Evolutionary conservation across 2,797 vertebrate species (phyloP), one percentile per base, ranked within the genome.

Genomic region (Smutsia gigantea): DNA sequence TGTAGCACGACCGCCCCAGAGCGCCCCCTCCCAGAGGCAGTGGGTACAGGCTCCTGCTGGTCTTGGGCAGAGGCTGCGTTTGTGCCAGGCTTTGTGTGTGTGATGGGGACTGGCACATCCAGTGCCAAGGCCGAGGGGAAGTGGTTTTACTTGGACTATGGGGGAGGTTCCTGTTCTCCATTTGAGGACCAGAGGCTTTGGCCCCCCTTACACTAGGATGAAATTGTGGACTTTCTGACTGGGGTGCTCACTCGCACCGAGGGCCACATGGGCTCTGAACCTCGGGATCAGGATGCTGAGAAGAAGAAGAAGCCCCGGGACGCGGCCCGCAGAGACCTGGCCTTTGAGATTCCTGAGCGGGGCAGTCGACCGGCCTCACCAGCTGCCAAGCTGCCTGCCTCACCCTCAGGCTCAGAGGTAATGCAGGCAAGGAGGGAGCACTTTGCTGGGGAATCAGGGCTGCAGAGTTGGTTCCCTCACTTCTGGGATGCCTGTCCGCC

Each of bases 151-250:
- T 85, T 75, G 69, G n/a, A 34, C 46, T 83, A 0, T 66, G 0
- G 12, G 37, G 49, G 53, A 86, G 5, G 51, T 68, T 15, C 61
- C 55, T 92, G 0, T 78, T 93, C 53, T 77, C 55, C 31, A 55
- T 57, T 37, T 4, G 3, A 86, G 63, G 19, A 74, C 84, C 17
- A 59, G 23, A 14, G n/a, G 10, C 13, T 6, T 61, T 21, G 37
- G 7, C 63, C 93, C 12, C 92, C 46, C 39, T 57, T 53, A 21
- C 27, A 55, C 89, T 88, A 99, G 99, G 99, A 99, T 83, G 99
- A 99, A 98, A 99, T 99, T 0, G 99, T 99, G 0, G 99, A 99
- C 97, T 99, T 99, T 97, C 98, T 99, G 97, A 99, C 99, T 0
- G 99, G 99, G 0, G 99, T 99, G 90, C 99, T 99, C 46, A 99